Percentiles rank a stretch among this genome's conserved stretches.
These are phyloP conservation scores for Tetramorium alpestre DNA, from an alignment of 1,140 invertebrate species.

Conservation along the genomic window DNA sequence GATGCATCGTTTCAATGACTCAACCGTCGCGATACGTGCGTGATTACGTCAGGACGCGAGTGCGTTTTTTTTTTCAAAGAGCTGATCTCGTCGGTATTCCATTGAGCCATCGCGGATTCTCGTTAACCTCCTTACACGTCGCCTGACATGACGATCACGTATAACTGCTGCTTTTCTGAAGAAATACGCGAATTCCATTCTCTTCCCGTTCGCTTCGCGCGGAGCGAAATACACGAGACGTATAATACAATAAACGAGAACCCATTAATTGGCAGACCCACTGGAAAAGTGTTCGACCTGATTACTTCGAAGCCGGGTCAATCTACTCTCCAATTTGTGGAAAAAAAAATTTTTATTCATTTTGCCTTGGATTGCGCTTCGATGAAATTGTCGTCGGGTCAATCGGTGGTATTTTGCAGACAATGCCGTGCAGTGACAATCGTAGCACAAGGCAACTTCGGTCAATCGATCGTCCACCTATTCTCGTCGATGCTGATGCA, in stretches of 20 bases:
- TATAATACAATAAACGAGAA: too few relatives aligned
- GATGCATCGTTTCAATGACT: constrained; percentile 18
- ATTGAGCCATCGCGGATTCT: constrained; percentile 9
- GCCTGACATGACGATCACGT: background rate
- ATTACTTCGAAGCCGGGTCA: constrained; percentile 4
- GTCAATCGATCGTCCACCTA: background rate
- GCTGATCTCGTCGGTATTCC: constrained; percentile 1
- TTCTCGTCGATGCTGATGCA: background rate
- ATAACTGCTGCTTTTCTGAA: background rate
- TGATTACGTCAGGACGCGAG: background rate
- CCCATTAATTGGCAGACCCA: background rate
- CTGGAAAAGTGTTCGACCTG: background rate
- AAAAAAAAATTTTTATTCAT: background rate
- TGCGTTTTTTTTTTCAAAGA: background rate
- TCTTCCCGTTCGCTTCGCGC: background rate
- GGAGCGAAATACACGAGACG: background rate
- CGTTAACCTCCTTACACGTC: background rate
- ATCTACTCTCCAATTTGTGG: background rate
- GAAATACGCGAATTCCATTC: background rate
- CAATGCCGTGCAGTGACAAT: background rate
- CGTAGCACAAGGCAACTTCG: background rate
- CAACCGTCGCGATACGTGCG: background rate
- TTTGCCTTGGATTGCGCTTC: background rate
- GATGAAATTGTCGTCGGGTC: background rate
- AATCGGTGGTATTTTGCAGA: background rate